These are phyloP conservation scores for Guaruba guarouba DNA, from an alignment of 2,113 vertebrate species.

Conservation along the genomic window DNA sequence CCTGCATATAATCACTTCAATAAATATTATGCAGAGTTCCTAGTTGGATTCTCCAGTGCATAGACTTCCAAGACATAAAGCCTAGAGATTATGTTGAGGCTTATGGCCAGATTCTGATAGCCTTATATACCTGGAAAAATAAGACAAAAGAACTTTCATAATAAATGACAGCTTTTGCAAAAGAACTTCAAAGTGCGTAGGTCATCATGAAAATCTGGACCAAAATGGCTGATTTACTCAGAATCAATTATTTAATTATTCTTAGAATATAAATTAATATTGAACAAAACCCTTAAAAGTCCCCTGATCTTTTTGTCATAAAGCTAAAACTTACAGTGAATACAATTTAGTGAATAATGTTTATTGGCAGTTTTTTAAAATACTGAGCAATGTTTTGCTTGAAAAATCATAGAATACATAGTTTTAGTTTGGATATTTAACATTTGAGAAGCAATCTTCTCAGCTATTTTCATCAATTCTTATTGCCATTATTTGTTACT, in stretches of 20 bases:
- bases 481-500: background rate
- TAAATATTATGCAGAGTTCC: constrained; percentile 17
- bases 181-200: background rate
- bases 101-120: background rate
- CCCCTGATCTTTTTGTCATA: background rate
- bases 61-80: background rate
- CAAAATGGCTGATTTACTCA: background rate
- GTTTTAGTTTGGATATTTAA: background rate
- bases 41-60: background rate
- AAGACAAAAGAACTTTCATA: background rate
- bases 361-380: background rate
- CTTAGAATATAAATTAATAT: background rate
- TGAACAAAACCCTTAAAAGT: background rate
- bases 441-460: background rate
- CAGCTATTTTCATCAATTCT: background rate
- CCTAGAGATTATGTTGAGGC: background rate
- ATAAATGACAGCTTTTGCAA: background rate
- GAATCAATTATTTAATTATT: background rate
- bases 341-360: background rate
- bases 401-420: background rate
- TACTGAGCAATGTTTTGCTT: background rate
- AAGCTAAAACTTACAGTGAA: background rate
- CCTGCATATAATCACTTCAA: constrained; percentile 1
- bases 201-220: background rate
- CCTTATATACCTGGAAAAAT: constrained; percentile 13